Evolutionary conservation across 2,113 vertebrate genomes (phyloP).

Genomic region (Scomber colias): DNA sequence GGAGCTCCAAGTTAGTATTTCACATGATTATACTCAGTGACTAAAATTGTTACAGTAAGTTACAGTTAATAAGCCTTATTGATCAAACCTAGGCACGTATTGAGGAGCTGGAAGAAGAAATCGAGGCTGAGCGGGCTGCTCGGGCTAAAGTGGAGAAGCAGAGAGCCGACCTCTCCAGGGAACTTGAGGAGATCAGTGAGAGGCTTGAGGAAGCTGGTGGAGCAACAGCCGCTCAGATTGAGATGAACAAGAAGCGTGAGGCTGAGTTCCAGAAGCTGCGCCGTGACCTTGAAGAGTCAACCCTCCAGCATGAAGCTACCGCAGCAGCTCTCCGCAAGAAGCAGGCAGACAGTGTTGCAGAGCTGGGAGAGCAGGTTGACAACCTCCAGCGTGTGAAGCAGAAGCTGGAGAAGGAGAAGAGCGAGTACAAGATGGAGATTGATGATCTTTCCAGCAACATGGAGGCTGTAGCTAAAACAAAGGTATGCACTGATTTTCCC

Average conservation of each 20-base stretch:
- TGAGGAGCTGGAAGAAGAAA: conserved; percentile 87
- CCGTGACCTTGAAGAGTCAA: conserved; percentile 77
- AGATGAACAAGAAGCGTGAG: conserved; percentile 82
- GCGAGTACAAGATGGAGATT: conserved; percentile 80
- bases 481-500: conserved; percentile 57
- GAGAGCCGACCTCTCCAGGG: conserved; percentile 87
- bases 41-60: too few species aligned
- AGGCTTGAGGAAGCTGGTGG: conserved; percentile 80
- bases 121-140: conserved; percentile 89
- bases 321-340: conserved; percentile 79
- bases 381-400: conserved; percentile 79
- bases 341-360: conserved; percentile 73
- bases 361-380: conserved; percentile 77
- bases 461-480: conserved; percentile 83
- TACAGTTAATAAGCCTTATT: background rate
- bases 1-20: conserved; percentile 79
- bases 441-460: conserved; percentile 77
- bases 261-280: conserved; percentile 79
- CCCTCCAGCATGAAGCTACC: conserved; percentile 78
- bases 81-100: conserved; percentile 67
- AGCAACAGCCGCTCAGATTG: conserved; percentile 78
- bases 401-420: conserved; percentile 79
- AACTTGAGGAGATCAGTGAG: conserved; percentile 90
- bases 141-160: conserved; percentile 90
- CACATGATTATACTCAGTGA: background rate